Base-by-base conservation (phyloP, 2,888 invertebrate species). In the Chloroclystis v-ata region DNA sequence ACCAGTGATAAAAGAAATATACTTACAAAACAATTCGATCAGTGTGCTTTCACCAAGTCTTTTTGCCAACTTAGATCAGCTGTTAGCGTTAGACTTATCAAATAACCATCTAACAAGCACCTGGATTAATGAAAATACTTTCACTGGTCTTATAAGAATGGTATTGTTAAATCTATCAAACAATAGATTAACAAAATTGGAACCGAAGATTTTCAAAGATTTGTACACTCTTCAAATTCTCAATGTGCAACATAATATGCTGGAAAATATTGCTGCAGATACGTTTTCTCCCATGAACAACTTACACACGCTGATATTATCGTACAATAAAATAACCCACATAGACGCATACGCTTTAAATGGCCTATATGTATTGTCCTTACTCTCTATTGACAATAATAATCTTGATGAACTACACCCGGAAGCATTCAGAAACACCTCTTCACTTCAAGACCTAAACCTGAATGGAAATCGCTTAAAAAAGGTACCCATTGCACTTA, bases 281-380 rank as follows among this genome's bases (percentile, higher is more conserved):
- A 95, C 96, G 1, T 97, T 97, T 76, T 91, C 95, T 28, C 94
- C 96, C 3, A 94, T 97, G 93, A 96, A 95, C 74, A 97, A 97
- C 83, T 89, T 97, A 52, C 97, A 97, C 79, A 96, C 96, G 9
- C 87, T 97, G 59, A 91, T 96, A 49, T 89, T 97, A 59, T 95
- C 95, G 2, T 93, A 93, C 77, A 97, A 97, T 83, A 93, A 93
- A 75, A 91, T 97, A 61, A 92, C 92, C 63, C 93, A 94, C 67
- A 89, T 97, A 60, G 95, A 96, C 74, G 94, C 94, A 1, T 94
- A 94, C 69, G 94, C 96, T 30, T 83, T 97, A 54, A 96, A 96
- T 77, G 97, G 97, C 1, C 89, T 97, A 42, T 95, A 94, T 72
- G 97, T 96, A 26, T 85, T 97, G 52, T 95, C 95, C 55, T 78